Base-by-base conservation (phyloP, 2,113 vertebrate species). In the Trematomus loennbergii region DNA sequence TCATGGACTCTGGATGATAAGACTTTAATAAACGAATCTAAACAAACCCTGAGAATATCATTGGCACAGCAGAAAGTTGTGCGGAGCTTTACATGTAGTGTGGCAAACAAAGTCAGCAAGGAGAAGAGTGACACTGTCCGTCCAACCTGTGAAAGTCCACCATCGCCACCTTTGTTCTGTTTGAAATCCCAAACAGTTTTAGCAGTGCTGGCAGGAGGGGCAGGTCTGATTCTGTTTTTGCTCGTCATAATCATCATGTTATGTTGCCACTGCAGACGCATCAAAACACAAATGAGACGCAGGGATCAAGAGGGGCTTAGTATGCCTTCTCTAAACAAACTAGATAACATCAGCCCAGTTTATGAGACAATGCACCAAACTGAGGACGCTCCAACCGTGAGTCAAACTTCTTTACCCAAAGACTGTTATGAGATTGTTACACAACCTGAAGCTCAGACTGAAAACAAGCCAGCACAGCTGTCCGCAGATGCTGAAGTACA, bases 361-460 rank as follows among this genome's bases (percentile, higher is more conserved):
- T 92, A 94, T 6, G 89, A 91, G 68, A 87, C 78, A 0, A 85
- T 91, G 87, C 75, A 79, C 18, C n/a, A 20, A 1, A 13, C 17
- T 2, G 65, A 69, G 50, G 20, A 52, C 25, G 49, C 9, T 58
- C n/a, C 9, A 10, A 3, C 43, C 1, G 49, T 22, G 3, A 72
- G 18, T 40, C 75, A 65, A 0, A 49, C 65, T 4, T 67, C 80
- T 36, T 81, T 80, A 7, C 66, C 75, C 16, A 77, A 40, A 70
- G 22, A 9, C 18, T 16, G 36, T 20, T 60, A 78, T 57, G 18
- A 68, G 25, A 78, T 3, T 0, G 60, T 72, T 43, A n/a, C 74
- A 43, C 63, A 60, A 10, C 43, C 66, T 16, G 79, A 87, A 46
- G 71, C 25, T 55, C 60, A 63, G 68, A 48, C 25, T 48, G 79